phyloP scores from a whole-genome alignment of 2,797 vertebrate genomes.

The Salarias fasciatus region DNA sequence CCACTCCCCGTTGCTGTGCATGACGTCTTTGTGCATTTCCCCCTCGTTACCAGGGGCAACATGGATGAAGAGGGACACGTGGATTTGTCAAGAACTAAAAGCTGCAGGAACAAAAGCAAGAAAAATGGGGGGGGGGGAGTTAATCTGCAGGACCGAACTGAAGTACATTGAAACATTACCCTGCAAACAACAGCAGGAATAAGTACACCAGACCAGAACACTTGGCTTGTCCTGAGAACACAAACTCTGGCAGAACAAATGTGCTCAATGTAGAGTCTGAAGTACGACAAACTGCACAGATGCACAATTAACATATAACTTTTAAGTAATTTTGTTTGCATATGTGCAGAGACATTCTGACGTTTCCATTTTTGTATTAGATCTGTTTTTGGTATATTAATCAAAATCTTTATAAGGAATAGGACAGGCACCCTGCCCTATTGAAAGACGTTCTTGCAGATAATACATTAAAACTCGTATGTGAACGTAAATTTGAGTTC shows the following conservation, averaged over 20 bases:
- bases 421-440: background rate
- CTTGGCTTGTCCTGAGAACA: too few relatives aligned
- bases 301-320: slow-evolving; percentile 14
- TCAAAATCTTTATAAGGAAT: slow-evolving; percentile 7
- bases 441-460: slow-evolving; percentile 3
- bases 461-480: slow-evolving; percentile 16
- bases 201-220: slow-evolving; percentile 5
- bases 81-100: slow-evolving; percentile 71
- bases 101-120: slow-evolving; percentile 69
- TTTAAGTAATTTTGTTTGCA: too few relatives aligned
- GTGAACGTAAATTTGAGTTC: slow-evolving; percentile 8
- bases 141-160: slow-evolving; percentile 47
- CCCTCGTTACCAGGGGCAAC: slow-evolving; percentile 84
- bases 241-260: too few relatives aligned
- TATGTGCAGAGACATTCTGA: too few relatives aligned
- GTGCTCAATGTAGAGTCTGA: too few relatives aligned
- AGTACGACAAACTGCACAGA: background rate
- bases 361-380: too few relatives aligned
- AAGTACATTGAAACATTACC: slow-evolving; percentile 13
- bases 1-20: slow-evolving; percentile 41
- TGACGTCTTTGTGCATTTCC: slow-evolving; percentile 76
- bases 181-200: slow-evolving; percentile 6
- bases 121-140: slow-evolving; percentile 45
- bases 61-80: slow-evolving; percentile 76
- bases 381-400: too few relatives aligned